These are phyloP conservation scores for Boloria euphrosyne DNA, from an alignment of 2,888 invertebrate species.

Conservation along the genomic window DNA sequence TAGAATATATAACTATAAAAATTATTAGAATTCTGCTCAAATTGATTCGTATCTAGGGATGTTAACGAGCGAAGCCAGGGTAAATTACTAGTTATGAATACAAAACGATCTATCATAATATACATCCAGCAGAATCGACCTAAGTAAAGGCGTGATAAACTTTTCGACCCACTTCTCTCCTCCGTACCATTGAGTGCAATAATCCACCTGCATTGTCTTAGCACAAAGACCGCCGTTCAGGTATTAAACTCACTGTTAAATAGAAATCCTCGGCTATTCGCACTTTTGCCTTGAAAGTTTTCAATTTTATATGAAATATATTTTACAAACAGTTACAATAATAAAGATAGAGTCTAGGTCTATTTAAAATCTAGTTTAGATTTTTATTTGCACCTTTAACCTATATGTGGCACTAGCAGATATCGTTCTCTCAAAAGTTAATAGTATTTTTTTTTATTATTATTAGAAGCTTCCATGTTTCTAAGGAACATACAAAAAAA, in stretches of 20 bases:
- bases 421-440: too few relatives aligned
- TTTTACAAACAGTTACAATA: not conserved
- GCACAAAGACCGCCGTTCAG: slow-evolving; percentile 28
- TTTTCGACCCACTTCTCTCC: slow-evolving; percentile 21
- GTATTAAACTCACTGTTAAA: slow-evolving; percentile 27
- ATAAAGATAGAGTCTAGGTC: not conserved
- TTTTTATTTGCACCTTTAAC: too few relatives aligned
- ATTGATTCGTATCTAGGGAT: too few relatives aligned
- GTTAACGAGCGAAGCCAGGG: too few relatives aligned
- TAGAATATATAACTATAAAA: too few relatives aligned
- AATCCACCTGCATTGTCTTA: slow-evolving; percentile 27
- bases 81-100: not conserved
- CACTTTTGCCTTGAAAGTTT: slow-evolving; percentile 21
- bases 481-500: too few relatives aligned
- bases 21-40: too few relatives aligned
- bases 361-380: not conserved
- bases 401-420: too few relatives aligned
- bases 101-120: not conserved
- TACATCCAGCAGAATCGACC: not conserved
- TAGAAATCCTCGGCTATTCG: slow-evolving; percentile 25
- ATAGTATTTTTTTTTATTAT: too few relatives aligned
- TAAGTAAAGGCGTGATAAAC: slow-evolving; percentile 9
- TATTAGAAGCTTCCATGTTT: too few relatives aligned
- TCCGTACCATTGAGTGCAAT: slow-evolving; percentile 24
- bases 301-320: slow-evolving; percentile 7